Percentiles rank a stretch among this genome's conserved stretches.
phyloP scores from a whole-genome alignment of 2,888 invertebrate species.

The Tipula lateralis region DNA sequence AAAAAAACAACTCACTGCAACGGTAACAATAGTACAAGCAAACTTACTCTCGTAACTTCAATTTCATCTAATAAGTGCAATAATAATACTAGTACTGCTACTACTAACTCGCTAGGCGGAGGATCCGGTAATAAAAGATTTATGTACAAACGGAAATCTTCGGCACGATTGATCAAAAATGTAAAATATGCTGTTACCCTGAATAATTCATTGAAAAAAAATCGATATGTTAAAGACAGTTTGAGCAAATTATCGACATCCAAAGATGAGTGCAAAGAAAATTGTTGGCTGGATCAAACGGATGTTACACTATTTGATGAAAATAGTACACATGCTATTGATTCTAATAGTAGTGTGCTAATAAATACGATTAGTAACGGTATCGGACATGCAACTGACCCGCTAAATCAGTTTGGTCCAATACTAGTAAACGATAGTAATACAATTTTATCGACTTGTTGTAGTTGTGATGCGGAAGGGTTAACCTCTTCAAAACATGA shows the following conservation, averaged over 20 bases:
- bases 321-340: background rate
- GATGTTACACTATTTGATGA: slow-evolving; percentile 36
- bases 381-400: background rate
- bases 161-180: background rate
- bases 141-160: slow-evolving; percentile 7
- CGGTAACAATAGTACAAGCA: background rate
- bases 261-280: slow-evolving; percentile 37
- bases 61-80: slow-evolving; percentile 28
- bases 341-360: slow-evolving; percentile 29
- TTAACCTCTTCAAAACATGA: slow-evolving; percentile 29
- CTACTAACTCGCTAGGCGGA: background rate
- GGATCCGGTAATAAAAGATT: background rate
- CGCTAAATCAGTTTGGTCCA: slow-evolving; percentile 34
- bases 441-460: slow-evolving; percentile 34
- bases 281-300: slow-evolving; percentile 38
- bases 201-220: background rate
- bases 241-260: slow-evolving; percentile 25
- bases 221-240: background rate
- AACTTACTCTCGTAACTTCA: slow-evolving; percentile 30
- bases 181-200: background rate
- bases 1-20: background rate
- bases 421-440: slow-evolving; percentile 32
- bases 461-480: slow-evolving; percentile 32
- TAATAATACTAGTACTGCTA: background rate
- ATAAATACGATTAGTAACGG: slow-evolving; percentile 29